These are phyloP conservation scores for Chrysolophus pictus DNA, from an alignment of 2,797 vertebrate species.

Conservation along the genomic window DNA sequence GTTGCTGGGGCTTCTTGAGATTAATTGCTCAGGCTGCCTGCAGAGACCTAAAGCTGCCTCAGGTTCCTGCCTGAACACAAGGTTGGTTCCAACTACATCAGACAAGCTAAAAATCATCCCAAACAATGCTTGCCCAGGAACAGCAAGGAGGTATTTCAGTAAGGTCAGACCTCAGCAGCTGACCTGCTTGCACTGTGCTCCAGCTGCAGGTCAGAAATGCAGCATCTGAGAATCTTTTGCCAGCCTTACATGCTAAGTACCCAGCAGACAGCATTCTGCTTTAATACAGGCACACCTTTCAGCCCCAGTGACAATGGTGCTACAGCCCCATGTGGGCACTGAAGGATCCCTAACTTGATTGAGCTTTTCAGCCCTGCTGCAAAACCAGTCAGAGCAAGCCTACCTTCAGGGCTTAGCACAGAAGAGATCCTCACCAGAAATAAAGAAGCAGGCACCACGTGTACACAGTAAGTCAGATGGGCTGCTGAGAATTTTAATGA, in stretches of 20 bases:
- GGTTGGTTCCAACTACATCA: too few relatives aligned
- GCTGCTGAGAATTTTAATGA: not conserved
- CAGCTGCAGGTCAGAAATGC: rapidly evolving
- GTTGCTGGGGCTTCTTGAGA: not conserved
- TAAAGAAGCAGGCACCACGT: rapidly evolving
- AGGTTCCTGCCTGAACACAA: rapidly evolving
- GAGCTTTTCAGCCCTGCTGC: not conserved
- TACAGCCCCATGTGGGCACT: rapidly evolving
- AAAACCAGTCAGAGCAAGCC: not conserved
- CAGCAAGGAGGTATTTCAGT: rapidly evolving
- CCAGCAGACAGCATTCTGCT: rapidly evolving
- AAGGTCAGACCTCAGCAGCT: not conserved
- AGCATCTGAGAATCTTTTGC: rapidly evolving
- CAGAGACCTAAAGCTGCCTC: not conserved
- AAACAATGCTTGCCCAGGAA: rapidly evolving
- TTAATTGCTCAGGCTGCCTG: too few relatives aligned
- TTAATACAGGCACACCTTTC: rapidly evolving
- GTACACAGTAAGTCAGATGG: not conserved
- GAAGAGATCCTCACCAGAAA: not conserved
- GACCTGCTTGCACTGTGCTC: rapidly evolving
- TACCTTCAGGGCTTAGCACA: not conserved
- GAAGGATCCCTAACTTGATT: rapidly evolving
- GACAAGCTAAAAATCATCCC: not conserved
- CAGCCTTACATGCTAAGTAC: rapidly evolving
- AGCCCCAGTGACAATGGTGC: rapidly evolving